Conservation (phyloP, 2,888 invertebrate species). For the Aphidius colemani region DNA sequence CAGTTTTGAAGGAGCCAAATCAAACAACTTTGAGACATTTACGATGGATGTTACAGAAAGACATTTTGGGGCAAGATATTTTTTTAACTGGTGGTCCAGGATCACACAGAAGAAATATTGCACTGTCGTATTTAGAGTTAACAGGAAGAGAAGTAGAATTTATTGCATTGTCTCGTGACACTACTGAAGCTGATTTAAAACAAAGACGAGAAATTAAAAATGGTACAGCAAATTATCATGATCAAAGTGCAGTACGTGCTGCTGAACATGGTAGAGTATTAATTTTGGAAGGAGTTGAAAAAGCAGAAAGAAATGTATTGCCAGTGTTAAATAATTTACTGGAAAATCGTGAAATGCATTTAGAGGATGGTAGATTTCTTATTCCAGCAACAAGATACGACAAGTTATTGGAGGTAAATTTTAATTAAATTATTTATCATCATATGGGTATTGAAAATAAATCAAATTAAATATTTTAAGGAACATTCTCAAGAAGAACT, state of each 20-base stretch:
- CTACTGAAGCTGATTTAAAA: slow-evolving; percentile 96
- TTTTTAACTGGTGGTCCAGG: slow-evolving; percentile 94
- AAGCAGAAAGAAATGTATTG: slow-evolving; percentile 94
- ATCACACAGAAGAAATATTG: slow-evolving; percentile 77
- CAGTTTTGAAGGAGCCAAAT: slow-evolving; percentile 66
- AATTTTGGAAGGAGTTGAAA: slow-evolving; percentile 94
- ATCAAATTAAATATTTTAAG: slow-evolving; percentile 60
- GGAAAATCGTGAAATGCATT: slow-evolving; percentile 97
- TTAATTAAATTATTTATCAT: slow-evolving; percentile 1
- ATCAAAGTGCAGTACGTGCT: slow-evolving; percentile 94
- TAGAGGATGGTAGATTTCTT: slow-evolving; percentile 94
- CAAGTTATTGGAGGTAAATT: slow-evolving; percentile 76
- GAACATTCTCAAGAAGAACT: slow-evolving; percentile 80
- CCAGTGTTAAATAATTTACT: slow-evolving; percentile 94
- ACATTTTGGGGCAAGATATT: slow-evolving; percentile 90
- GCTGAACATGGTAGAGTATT: slow-evolving; percentile 87
- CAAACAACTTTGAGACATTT: slow-evolving; percentile 81
- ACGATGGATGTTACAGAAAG: slow-evolving; percentile 97
- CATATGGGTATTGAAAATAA: slow-evolving; percentile 3
- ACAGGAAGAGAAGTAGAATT: slow-evolving; percentile 91
- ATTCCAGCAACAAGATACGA: slow-evolving; percentile 90
- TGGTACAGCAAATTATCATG: slow-evolving; percentile 89
- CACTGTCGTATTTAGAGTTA: slow-evolving; percentile 86
- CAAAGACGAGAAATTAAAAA: slow-evolving; percentile 89
- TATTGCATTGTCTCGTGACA: slow-evolving; percentile 90